Conservation (phyloP, 2,113 vertebrate genomes). For the Cariama cristata region DNA sequence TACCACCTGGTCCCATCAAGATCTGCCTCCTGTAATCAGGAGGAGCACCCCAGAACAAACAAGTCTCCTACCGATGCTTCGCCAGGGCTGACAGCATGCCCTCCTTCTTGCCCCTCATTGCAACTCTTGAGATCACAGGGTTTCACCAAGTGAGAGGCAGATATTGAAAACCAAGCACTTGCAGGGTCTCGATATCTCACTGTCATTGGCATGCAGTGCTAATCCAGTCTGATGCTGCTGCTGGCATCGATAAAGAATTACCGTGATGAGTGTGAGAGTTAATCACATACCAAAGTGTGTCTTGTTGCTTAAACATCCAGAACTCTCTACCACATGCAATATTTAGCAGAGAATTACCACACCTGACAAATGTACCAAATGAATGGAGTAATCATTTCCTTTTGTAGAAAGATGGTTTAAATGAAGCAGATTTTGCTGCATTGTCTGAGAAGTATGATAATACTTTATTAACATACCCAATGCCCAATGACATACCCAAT, state of each 20-base stretch:
- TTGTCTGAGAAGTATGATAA: background rate
- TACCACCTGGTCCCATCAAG: background rate
- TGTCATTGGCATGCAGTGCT: background rate
- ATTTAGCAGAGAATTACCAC: background rate
- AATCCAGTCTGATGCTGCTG: background rate
- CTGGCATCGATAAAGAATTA: background rate
- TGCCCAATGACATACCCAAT: background rate
- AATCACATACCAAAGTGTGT: background rate
- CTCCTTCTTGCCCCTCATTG: background rate
- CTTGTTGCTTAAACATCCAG: background rate
- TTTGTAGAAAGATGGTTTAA: background rate
- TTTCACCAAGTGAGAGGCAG: background rate
- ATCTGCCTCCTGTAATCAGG: background rate
- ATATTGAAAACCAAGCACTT: background rate
- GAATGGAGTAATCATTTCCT: background rate
- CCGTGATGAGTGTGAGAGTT: background rate
- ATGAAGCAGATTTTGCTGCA: background rate
- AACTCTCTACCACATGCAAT: background rate
- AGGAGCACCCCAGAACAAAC: background rate
- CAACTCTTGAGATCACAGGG: background rate
- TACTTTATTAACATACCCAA: background rate
- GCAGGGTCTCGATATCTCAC: fast-evolving
- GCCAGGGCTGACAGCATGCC: background rate
- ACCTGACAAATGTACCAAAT: background rate
- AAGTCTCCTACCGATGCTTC: background rate